Evolutionary conservation across 2,888 invertebrate genomes (phyloP), one percentile per base, ranked within the genome.

Genomic region (Tachina grossa): DNA sequence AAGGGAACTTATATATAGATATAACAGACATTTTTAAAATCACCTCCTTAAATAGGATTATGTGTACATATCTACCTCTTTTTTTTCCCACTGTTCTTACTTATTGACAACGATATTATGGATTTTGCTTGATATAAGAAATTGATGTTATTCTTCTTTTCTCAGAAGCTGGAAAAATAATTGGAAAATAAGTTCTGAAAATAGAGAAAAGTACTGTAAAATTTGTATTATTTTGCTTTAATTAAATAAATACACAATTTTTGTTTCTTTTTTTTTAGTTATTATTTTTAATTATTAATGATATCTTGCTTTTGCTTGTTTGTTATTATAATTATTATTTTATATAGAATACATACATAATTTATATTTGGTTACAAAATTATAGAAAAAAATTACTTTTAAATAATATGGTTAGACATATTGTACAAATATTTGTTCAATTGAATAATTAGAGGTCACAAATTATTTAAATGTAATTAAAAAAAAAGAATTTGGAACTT

Each of bases 231-330:
- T 45, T 47, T 72, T 14, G 41, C 53, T 55, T 78, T 31, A 19
- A 39, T 53, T 72, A 78, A 83, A 83, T 84, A 80, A 83, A 84
- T 80, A 84, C 84, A 80, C 84, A 84, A 59, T 80, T 84, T 65
- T 47, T 19, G 43, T 77, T 77, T 66, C 72, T 72, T 39, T 79
- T 49, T 83, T 84, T 80, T 69, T 74, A 45, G 11, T 84, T 66
- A 66, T 71, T 53, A 74, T 75, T 76, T 84, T 76, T 68, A 72
- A 61, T 77, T 77, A 6, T 31, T 74, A 61, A 71, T 72, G 61
- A 45, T 63, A 61, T 61, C 61, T 61, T 59, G 9, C 13, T 74
- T 51, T 1, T 16, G 16, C 51, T 74, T 39, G 61, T 59, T 59
- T 59, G n/a, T 59, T 45, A 45, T 45, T 45, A 8, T 45, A 11